phyloP scores from a whole-genome alignment of 2,888 invertebrate species.

The Lucinisca nassula region DNA sequence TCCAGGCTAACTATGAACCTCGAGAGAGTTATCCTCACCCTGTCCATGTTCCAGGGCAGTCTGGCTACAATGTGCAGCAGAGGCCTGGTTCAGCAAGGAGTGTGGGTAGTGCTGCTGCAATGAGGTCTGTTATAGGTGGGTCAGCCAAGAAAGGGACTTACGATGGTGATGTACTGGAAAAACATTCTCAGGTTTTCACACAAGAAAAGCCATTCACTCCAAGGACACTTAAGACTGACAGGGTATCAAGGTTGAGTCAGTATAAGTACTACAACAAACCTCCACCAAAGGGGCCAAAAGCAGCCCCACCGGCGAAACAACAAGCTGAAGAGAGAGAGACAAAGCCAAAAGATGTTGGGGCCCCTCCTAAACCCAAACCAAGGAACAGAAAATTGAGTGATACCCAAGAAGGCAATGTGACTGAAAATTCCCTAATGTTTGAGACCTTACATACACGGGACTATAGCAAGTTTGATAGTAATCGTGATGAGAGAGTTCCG shows the following conservation, averaged over 20 bases:
- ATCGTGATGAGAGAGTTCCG: conserved; percentile 77
- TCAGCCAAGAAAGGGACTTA: conserved; percentile 73
- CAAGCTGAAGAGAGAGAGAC: conserved; percentile 37
- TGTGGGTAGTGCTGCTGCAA: conserved; percentile 64
- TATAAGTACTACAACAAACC: conserved; percentile 86
- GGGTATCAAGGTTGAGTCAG: conserved; percentile 82
- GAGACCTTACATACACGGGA: conserved; percentile 86
- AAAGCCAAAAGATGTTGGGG: conserved; percentile 34
- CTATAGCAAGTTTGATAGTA: conserved; percentile 65
- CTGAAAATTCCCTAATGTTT: conserved; percentile 78
- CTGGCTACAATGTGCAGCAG: conserved; percentile 40
- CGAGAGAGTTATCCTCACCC: conserved; percentile 31
- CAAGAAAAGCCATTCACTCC: conserved; percentile 87
- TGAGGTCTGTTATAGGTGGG: conserved; percentile 58
- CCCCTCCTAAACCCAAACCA: conserved; percentile 70
- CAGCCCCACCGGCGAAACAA: conserved; percentile 20
- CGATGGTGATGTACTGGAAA: conserved; percentile 84
- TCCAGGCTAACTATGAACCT: conserved; percentile 8
- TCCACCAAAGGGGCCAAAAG: conserved; percentile 64
- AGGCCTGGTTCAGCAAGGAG: conserved; percentile 75
- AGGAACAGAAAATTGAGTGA: conserved; percentile 58
- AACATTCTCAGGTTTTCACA: conserved; percentile 84
- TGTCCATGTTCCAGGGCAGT: conserved; percentile 7
- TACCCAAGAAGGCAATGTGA: conserved; percentile 66
- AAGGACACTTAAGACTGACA: conserved; percentile 83